These are phyloP conservation scores for Neoitamus cyanurus DNA, from an alignment of 2,888 invertebrate genomes.

Conservation along the genomic window DNA sequence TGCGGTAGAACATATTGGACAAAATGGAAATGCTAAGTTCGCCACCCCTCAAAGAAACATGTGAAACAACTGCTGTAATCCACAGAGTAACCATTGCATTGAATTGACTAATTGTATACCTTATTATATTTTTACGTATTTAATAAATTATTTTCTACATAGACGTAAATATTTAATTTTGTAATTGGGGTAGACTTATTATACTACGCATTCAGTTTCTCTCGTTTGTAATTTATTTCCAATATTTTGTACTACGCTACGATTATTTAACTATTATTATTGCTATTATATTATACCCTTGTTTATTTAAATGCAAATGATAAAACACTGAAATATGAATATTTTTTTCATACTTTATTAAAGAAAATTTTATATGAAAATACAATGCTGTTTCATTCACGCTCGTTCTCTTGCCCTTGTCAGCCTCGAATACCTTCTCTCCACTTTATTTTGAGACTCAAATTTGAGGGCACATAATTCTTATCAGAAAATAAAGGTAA, in stretches of 20 bases:
- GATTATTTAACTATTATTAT: conserved; percentile 41
- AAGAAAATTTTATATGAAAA: conserved; percentile 41
- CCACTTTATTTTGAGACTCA: too few species aligned
- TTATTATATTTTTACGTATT: conserved; percentile 38
- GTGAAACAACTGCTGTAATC: not conserved
- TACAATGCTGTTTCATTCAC: conserved; percentile 13
- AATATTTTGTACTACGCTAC: conserved; percentile 25
- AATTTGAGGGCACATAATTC: too few species aligned
- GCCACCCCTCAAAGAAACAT: not conserved
- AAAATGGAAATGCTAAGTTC: conserved; percentile 13
- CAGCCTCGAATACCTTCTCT: not conserved
- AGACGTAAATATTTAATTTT: conserved; percentile 18
- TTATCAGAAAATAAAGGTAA: too few species aligned
- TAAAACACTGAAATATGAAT: conserved; percentile 40
- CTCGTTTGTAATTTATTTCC: conserved; percentile 41
- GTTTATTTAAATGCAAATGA: conserved; percentile 41
- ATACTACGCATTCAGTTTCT: conserved; percentile 7
- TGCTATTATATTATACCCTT: conserved; percentile 31
- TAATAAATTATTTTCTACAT: conserved; percentile 39
- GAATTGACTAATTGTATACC: conserved; percentile 3
- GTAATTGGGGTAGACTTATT: conserved; percentile 20
- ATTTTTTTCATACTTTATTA: conserved; percentile 44
- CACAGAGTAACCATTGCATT: conserved; percentile 32
- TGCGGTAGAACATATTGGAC: not conserved
- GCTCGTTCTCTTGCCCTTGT: not conserved